Conservation (phyloP, 2,797 vertebrate genomes). For the Pseudochaenichthys georgianus region DNA sequence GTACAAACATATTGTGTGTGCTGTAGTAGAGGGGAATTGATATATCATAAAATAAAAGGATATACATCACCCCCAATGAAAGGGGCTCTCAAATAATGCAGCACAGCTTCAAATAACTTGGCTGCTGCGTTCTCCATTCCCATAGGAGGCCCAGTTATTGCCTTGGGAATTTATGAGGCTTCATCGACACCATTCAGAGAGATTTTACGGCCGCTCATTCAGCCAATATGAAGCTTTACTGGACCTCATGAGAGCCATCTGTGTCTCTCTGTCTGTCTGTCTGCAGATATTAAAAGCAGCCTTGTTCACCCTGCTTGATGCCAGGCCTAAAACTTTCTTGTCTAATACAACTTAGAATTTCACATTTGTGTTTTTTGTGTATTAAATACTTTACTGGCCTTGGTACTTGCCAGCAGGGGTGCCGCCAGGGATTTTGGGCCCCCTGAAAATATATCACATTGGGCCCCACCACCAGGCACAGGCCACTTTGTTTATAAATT, state of each 20-base stretch:
- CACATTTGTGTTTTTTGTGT: background rate
- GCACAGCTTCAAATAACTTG: conserved; percentile 54
- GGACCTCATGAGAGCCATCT: conserved; percentile 48
- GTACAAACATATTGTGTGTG: background rate
- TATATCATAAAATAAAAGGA: conserved; percentile 48
- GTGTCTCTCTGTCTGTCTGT: conserved; percentile 33
- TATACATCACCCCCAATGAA: conserved; percentile 40
- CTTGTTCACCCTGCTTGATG: conserved; percentile 29
- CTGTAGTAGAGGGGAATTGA: conserved; percentile 1
- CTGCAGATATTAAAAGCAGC: conserved; percentile 38
- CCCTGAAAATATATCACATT: too few species aligned
- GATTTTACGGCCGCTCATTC: conserved; percentile 62
- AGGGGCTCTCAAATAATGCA: conserved; percentile 45
- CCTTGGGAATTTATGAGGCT: conserved; percentile 68
- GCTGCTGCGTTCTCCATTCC: conserved; percentile 49
- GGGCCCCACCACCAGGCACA: too few species aligned
- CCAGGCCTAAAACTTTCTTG: conserved; percentile 8
- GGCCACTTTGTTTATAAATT: too few species aligned
- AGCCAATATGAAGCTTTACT: conserved; percentile 51
- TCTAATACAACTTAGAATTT: background rate
- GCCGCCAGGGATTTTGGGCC: too few species aligned
- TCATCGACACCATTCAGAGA: conserved; percentile 61
- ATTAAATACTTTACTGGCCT: conserved; percentile 37
- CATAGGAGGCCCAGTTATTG: conserved; percentile 53
- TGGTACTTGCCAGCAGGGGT: background rate